These are phyloP conservation scores for Nephrotoma appendiculata DNA, from an alignment of 2,888 invertebrate species.

Conservation along the genomic window DNA sequence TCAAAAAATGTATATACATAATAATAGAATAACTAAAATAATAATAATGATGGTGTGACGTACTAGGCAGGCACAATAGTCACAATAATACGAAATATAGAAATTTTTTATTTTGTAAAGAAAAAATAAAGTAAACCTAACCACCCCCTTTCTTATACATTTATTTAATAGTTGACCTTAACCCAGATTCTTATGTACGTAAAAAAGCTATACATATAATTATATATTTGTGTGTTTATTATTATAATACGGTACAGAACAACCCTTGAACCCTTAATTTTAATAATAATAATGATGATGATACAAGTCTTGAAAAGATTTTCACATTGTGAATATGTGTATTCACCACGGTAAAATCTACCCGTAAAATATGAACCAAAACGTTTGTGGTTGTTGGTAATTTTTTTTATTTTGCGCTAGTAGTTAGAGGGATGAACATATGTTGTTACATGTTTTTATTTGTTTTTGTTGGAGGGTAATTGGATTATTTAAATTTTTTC, in stretches of 20 bases:
- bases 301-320: neutral
- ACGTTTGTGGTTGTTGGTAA: neutral
- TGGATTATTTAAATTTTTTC: neutral
- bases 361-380: neutral
- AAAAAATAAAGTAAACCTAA: neutral
- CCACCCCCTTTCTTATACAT: neutral
- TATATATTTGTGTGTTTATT: neutral
- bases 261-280: neutral
- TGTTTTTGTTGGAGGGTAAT: neutral
- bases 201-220: neutral
- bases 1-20: neutral
- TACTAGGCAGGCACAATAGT: neutral
- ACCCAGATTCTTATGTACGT: neutral
- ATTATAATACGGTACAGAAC: neutral
- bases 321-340: neutral
- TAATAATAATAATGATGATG: neutral
- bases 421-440: neutral
- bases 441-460: neutral
- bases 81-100: neutral
- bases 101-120: neutral
- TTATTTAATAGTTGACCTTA: neutral
- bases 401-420: neutral
- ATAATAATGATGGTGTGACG: neutral
- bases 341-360: neutral
- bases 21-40: neutral